Percentiles rank a stretch among this genome's conserved stretches.
Conservation (phyloP, 1,140 invertebrate genomes). For the Drosophila ohnishii region DNA sequence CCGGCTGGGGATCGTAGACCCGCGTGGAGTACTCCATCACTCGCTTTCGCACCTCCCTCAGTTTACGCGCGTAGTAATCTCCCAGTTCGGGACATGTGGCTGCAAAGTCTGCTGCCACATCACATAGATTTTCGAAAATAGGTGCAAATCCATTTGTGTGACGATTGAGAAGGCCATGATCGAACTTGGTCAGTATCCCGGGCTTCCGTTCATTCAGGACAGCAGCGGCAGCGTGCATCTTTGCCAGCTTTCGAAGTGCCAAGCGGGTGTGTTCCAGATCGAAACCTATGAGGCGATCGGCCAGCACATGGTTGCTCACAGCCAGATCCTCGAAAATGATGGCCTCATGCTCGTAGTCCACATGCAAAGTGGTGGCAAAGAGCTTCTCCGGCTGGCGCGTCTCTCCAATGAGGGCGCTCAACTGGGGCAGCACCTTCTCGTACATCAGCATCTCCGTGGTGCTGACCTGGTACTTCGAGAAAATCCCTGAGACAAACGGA, state of each 20-base stretch:
- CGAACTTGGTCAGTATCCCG: slow-evolving; percentile 54
- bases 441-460: slow-evolving; percentile 79
- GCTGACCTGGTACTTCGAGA: slow-evolving; percentile 61
- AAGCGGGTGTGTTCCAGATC: slow-evolving; percentile 83
- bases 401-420: slow-evolving; percentile 44
- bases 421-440: slow-evolving; percentile 68
- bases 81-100: slow-evolving; percentile 46
- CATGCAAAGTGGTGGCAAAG: slow-evolving; percentile 71
- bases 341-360: slow-evolving; percentile 73
- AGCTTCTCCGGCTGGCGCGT: slow-evolving; percentile 64
- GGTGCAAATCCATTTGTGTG: slow-evolving; percentile 53
- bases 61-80: slow-evolving; percentile 45
- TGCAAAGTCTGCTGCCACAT: slow-evolving; percentile 47
- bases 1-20: slow-evolving; percentile 69
- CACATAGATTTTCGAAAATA: slow-evolving; percentile 55
- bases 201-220: slow-evolving; percentile 69
- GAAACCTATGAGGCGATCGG: slow-evolving; percentile 84
- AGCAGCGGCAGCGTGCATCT: slow-evolving; percentile 84
- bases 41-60: slow-evolving; percentile 44
- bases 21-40: slow-evolving; percentile 65
- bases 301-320: slow-evolving; percentile 83
- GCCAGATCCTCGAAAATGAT: slow-evolving; percentile 85
- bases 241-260: slow-evolving; percentile 84
- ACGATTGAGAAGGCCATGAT: slow-evolving; percentile 74
- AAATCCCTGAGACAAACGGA: slow-evolving; percentile 53